These are phyloP conservation scores for Lasioglossum pauxillum DNA, from an alignment of 2,888 invertebrate genomes.

Conservation along the genomic window DNA sequence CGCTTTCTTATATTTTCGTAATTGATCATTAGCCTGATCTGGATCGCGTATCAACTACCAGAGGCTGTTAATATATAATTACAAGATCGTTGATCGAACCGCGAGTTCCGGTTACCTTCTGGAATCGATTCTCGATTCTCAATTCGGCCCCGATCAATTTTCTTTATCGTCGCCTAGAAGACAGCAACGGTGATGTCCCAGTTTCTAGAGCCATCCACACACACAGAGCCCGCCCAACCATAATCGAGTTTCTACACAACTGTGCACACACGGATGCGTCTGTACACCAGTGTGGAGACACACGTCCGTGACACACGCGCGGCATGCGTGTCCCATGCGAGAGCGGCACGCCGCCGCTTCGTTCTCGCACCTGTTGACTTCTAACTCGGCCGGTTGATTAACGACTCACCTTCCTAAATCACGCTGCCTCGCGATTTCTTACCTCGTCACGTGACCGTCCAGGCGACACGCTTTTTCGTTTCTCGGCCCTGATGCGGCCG, in stretches of 20 bases:
- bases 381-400: slow-evolving; percentile 74
- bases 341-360: slow-evolving; percentile 51
- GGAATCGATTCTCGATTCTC: background rate
- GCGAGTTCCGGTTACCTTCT: background rate
- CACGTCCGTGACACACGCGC: slow-evolving; percentile 56
- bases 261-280: background rate
- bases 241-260: background rate
- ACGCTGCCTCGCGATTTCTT: slow-evolving; percentile 67
- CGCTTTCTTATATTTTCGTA: background rate
- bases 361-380: slow-evolving; percentile 77
- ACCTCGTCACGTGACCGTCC: slow-evolving; percentile 54
- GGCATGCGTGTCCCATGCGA: slow-evolving; percentile 69
- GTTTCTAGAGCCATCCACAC: slow-evolving; percentile 10
- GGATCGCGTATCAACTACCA: background rate
- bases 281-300: slow-evolving; percentile 21
- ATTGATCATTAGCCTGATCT: background rate
- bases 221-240: background rate
- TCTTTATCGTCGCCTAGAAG: slow-evolving; percentile 7
- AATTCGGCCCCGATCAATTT: background rate
- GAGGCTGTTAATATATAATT: background rate
- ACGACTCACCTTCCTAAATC: slow-evolving; percentile 76
- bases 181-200: background rate
- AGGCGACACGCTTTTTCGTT: slow-evolving; percentile 51
- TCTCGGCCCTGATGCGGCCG: background rate
- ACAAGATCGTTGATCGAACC: background rate